Evolutionary conservation across 2,113 vertebrate species (phyloP).

Genomic region (Merops nubicus): DNA sequence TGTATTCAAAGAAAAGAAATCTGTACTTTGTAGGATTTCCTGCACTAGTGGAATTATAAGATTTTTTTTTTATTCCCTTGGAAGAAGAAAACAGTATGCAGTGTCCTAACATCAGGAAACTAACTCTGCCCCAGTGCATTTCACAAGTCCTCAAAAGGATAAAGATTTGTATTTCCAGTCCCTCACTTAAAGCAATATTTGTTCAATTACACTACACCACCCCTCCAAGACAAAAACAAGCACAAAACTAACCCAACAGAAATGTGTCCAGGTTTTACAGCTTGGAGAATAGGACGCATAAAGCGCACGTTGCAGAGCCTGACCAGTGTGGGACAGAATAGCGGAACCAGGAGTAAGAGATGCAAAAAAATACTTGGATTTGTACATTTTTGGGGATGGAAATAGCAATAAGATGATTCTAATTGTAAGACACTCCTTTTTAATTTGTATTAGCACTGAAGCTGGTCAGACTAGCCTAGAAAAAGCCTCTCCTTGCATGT

Average conservation of each 20-base stretch:
- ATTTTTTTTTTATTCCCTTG: background rate
- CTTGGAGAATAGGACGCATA: background rate
- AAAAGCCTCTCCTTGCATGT: slow-evolving; percentile 35
- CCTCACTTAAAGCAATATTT: background rate
- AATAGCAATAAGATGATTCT: background rate
- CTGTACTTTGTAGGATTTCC: background rate
- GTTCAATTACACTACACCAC: background rate
- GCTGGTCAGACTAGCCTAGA: background rate
- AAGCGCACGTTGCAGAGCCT: background rate
- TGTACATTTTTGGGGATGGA: background rate
- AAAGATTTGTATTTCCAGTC: background rate
- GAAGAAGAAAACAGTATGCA: background rate
- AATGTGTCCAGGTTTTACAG: background rate
- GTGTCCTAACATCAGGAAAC: background rate
- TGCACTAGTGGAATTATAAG: background rate
- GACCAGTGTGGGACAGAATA: background rate
- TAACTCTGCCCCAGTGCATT: background rate
- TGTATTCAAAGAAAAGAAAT: background rate
- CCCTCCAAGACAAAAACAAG: background rate
- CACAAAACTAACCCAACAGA: background rate
- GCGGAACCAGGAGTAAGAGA: background rate
- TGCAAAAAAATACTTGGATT: background rate
- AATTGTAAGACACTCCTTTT: slow-evolving; percentile 7
- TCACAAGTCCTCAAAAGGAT: background rate
- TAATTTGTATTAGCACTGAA: background rate